Evolutionary conservation across 1,140 invertebrate genomes (phyloP), one percentile per base, ranked within the genome.

Genomic region (Drosophila kohkoa): DNA sequence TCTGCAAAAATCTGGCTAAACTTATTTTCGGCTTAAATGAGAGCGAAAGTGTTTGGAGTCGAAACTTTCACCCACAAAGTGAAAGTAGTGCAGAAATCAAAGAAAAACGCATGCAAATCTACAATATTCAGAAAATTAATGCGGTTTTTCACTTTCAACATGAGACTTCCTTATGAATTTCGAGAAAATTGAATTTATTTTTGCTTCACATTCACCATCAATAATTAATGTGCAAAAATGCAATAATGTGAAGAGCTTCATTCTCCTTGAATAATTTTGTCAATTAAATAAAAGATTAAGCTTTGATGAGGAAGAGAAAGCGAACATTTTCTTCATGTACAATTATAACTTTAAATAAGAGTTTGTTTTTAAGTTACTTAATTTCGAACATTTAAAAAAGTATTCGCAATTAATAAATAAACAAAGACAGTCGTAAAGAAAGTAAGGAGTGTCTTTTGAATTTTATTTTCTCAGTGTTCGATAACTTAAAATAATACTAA

Each of bases 51-150:
- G 45, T 58, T 28, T 38, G 15, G 11, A 60, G 43, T 45, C 4
- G 49, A 74, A 80, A 88, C 83, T 88, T 88, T 88, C 83, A 75
- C 83, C 77, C 86, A 57, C 6, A 54, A 77, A 81, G 83, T 83
- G 83, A 88, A 88, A 88, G 83, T 88, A 69, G 77, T 80, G 80
- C 77, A 89, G 48, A 65, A 43, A 67, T 45, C 8, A 68, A 60
- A 48, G 28, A 8, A 52, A 75, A 55, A 8, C 25, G 13, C 45
- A 70, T 75, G 25, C 58, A 79, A 51, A 64, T 54, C 38, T 10
- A 48, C 30, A 73, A 46, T 55, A 15, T 46, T 38, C 6, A 25
- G 15, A 13, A 25, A 68, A 54, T 58, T n/a, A 52, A 20, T 69
- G 58, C 57, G 32, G 10, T 57, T 30, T 28, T 15, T 20, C 16